phyloP scores from a whole-genome alignment of 1,140 invertebrate genomes.

The Camponotus pennsylvanicus region DNA sequence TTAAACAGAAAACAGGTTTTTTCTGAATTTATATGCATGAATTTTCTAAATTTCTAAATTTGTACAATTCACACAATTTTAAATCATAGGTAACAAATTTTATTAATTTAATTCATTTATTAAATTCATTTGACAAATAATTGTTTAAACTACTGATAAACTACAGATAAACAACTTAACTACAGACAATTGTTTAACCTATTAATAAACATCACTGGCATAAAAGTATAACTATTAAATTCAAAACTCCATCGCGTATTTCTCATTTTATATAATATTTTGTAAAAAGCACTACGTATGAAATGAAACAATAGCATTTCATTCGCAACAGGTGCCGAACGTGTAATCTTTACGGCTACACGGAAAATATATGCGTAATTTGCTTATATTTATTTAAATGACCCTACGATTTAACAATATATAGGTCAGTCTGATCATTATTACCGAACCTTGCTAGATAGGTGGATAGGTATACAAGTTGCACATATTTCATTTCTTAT shows the following conservation, averaged over 20 bases:
- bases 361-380: not conserved
- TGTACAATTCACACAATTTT: not conserved
- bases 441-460: not conserved
- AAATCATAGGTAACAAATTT: not conserved
- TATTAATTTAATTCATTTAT: not conserved
- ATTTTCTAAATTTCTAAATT: not conserved
- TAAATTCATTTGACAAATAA: not conserved
- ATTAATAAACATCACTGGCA: not conserved
- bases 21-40: too few relatives aligned
- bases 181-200: not conserved
- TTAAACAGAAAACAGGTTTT: not conserved
- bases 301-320: not conserved
- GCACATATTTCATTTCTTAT: slow-evolving; percentile 29
- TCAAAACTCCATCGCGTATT: not conserved
- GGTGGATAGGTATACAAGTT: not conserved
- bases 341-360: not conserved
- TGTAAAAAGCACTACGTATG: not conserved
- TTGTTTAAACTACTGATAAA: not conserved
- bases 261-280: not conserved
- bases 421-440: not conserved
- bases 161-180: too few relatives aligned
- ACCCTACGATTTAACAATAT: not conserved
- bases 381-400: not conserved
- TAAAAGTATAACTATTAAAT: not conserved
- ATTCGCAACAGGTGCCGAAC: slow-evolving; percentile 5